These are phyloP conservation scores for Paradisaea rubra DNA, from an alignment of 2,113 vertebrate species.

Conservation along the genomic window DNA sequence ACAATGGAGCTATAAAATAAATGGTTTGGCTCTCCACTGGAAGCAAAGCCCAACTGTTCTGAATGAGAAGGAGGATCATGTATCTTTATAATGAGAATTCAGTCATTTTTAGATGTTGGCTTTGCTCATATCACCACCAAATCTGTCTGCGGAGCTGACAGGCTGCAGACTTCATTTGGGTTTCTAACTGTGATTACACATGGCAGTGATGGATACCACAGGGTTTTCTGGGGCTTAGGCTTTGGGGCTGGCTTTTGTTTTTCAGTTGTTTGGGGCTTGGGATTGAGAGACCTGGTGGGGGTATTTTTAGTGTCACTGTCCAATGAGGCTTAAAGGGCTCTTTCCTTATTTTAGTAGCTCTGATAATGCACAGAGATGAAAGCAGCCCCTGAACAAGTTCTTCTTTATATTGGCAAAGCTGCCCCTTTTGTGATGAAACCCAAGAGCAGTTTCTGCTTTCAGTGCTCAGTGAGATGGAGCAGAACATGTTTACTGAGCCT, in stretches of 20 bases:
- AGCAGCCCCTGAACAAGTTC: slow-evolving; percentile 14
- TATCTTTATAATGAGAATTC: slow-evolving; percentile 69
- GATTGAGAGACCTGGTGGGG: neutral
- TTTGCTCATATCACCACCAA: slow-evolving; percentile 53
- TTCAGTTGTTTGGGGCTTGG: slow-evolving; percentile 17
- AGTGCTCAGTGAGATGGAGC: slow-evolving; percentile 3
- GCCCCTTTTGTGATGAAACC: neutral
- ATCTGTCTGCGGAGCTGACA: slow-evolving; percentile 18
- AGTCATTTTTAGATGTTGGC: slow-evolving; percentile 57
- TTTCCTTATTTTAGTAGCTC: slow-evolving; percentile 35
- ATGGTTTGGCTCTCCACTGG: slow-evolving; percentile 56
- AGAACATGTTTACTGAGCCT: slow-evolving; percentile 13
- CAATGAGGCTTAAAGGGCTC: slow-evolving; percentile 4
- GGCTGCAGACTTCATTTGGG: slow-evolving; percentile 42
- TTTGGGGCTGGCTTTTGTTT: slow-evolving; percentile 52
- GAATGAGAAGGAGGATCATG: slow-evolving; percentile 55
- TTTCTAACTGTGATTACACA: slow-evolving; percentile 53
- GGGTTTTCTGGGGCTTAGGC: slow-evolving; percentile 25
- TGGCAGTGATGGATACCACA: slow-evolving; percentile 65
- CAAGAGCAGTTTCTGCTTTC: slow-evolving; percentile 14
- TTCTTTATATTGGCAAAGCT: slow-evolving; percentile 38
- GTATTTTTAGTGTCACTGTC: slow-evolving; percentile 46
- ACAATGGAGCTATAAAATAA: slow-evolving; percentile 54
- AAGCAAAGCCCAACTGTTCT: slow-evolving; percentile 54
- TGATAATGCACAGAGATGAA: slow-evolving; percentile 51